phyloP scores from a whole-genome alignment of 2,797 vertebrate genomes.

The Sylvia borin region DNA sequence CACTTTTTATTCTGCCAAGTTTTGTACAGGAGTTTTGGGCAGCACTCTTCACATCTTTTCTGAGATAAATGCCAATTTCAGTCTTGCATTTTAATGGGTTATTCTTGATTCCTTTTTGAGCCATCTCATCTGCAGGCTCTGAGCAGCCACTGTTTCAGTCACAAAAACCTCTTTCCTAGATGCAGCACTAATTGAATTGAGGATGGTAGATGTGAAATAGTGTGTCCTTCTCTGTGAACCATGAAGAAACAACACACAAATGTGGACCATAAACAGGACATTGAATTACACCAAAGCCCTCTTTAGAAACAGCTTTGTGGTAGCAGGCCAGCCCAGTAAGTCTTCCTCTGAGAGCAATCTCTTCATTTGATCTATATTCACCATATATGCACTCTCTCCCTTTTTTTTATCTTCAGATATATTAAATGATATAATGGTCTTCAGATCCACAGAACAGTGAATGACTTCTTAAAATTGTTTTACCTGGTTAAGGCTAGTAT shows the following conservation, averaged over 20 bases:
- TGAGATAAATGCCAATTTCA: neutral
- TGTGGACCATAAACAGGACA: neutral
- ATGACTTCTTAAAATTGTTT: neutral
- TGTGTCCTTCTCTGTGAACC: neutral
- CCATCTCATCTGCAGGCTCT: neutral
- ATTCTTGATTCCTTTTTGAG: neutral
- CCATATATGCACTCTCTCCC: accelerated
- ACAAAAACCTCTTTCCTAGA: neutral
- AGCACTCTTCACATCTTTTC: neutral
- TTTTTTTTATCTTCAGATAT: neutral
- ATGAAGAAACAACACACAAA: neutral
- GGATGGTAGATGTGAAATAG: neutral
- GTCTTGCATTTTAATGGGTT: neutral
- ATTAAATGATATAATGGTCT: neutral
- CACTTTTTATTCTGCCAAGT: neutral
- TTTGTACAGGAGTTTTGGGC: neutral
- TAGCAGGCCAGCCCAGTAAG: neutral
- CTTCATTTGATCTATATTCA: neutral
- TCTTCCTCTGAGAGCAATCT: neutral
- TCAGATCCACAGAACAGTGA: neutral
- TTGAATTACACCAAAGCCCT: neutral
- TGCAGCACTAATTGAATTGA: neutral
- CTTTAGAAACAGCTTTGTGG: neutral
- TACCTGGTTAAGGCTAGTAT: neutral
- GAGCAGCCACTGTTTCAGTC: neutral